A percentile compares a stretch with the other conserved stretches of the same genome.
These are phyloP conservation scores for Drosophila merina DNA, from an alignment of 2,888 invertebrate genomes.

Conservation along the genomic window DNA sequence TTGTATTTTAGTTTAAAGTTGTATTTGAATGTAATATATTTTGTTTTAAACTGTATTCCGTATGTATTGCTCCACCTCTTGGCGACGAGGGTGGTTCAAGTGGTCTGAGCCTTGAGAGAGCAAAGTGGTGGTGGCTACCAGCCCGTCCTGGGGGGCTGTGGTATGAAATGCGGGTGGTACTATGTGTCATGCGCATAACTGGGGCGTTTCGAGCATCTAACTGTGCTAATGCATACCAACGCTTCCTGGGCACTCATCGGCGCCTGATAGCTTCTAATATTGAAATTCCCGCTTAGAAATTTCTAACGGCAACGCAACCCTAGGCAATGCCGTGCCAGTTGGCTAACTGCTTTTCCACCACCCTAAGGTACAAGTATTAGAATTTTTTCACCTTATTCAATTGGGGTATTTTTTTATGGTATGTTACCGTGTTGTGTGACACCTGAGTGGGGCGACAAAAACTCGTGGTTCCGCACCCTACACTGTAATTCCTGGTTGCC, in stretches of 20 bases:
- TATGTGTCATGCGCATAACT: constrained; percentile 64
- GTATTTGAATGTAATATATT: neutral
- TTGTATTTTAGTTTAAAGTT: neutral
- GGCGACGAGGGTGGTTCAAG: neutral
- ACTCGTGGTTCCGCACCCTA: constrained; percentile 40
- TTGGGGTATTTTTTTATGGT: constrained; percentile 17
- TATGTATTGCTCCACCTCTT: constrained; percentile 12
- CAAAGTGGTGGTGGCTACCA: constrained; percentile 2
- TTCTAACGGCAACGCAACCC: constrained; percentile 65
- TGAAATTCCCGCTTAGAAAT: constrained; percentile 83
- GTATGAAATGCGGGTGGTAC: constrained; percentile 12
- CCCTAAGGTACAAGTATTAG: constrained; percentile 53
- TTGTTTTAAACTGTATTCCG: constrained; percentile 17
- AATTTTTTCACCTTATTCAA: constrained; percentile 50
- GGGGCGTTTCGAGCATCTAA: constrained; percentile 21
- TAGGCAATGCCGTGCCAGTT: neutral
- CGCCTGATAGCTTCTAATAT: constrained; percentile 82
- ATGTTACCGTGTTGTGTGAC: constrained; percentile 19
- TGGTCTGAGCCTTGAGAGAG: constrained; percentile 2
- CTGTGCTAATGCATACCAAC: constrained; percentile 78
- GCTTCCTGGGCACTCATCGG: constrained; percentile 53
- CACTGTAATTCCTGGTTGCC: constrained; percentile 71
- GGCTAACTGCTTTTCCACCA: neutral
- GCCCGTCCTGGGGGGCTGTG: neutral
- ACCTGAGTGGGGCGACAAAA: constrained; percentile 62